Percentiles rank a stretch among this genome's conserved stretches.
phyloP scores from a whole-genome alignment of 2,888 invertebrate species.

The Venustoraphidia nigricollis region DNA sequence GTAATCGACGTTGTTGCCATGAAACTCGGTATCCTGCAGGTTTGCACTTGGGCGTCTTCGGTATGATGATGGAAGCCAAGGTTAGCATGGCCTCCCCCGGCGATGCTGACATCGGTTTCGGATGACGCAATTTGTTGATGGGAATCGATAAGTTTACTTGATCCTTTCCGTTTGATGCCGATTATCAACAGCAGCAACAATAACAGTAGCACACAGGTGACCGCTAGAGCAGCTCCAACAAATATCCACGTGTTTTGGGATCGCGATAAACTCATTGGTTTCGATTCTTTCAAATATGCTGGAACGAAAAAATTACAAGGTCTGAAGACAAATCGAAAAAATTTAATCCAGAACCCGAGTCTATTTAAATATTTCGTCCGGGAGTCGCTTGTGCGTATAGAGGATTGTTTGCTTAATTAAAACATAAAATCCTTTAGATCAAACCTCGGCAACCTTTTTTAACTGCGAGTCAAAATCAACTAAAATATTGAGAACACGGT shows the following conservation, averaged over 20 bases:
- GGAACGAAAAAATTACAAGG: constrained; percentile 14
- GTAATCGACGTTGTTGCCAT: not conserved
- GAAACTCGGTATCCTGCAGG: not conserved
- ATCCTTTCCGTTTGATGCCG: constrained; percentile 21
- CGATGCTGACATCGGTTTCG: not conserved
- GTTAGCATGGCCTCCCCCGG: not conserved
- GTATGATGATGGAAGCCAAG: not conserved
- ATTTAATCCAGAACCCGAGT: too few species aligned
- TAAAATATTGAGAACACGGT: too few species aligned
- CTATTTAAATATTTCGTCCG: too few species aligned
- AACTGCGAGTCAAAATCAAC: too few species aligned
- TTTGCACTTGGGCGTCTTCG: constrained; percentile 6
- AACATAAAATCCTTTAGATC: too few species aligned
- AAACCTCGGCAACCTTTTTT: too few species aligned
- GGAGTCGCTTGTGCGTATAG: too few species aligned
- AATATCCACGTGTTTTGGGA: constrained; percentile 45
- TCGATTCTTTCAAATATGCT: constrained; percentile 54
- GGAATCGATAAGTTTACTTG: not conserved
- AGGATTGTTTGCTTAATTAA: too few species aligned
- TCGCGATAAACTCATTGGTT: constrained; percentile 39
- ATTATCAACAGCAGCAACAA: constrained; percentile 34
- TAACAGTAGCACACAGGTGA: constrained; percentile 40
- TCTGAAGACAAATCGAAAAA: too few species aligned
- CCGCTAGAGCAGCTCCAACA: constrained; percentile 43
- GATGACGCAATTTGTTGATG: not conserved